Evolutionary conservation across 2,888 invertebrate species (phyloP), one percentile per base, ranked within the genome.

Genomic region (Chrysopilus asiliformis): DNA sequence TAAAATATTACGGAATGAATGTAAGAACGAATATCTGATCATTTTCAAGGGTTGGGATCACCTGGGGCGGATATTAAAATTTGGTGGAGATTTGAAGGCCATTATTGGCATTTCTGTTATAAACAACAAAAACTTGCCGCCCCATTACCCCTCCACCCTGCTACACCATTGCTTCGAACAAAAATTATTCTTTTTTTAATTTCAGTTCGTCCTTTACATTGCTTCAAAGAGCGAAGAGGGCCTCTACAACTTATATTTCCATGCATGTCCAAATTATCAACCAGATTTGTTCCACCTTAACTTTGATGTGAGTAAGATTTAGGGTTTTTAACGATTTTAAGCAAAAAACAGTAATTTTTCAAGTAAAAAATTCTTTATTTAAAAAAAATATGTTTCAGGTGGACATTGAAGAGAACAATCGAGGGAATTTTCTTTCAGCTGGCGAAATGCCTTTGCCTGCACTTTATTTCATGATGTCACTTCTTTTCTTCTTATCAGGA

Each of bases 371-470:
- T n/a, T 4, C n/a, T 30, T 14, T 9, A 14, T 36, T 16, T 32
- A 12, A 32, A 7, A n/a, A 12, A 7, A 30, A 15, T 12, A 15
- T 10, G 5, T 50, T 55, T 4, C 57, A 90, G 87, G 73, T 93
- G 45, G 76, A 82, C 57, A 83, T 97, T 44, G 80, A 79, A 47
- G 91, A 93, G 58, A 82, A 79, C 51, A 89, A 91, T 54, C 71
- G 71, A 34, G 76, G 77, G 22, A 93, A 86, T 58, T 95, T 77
- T 53, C 64, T 97, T 22, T 93, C 94, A 2, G 95, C 94, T 1
- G 95, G 95, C 1, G 91, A 95, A 64, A 91, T 95, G 77, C 94
- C 94, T 0, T 66, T 95, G 20, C 97, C 97, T 0, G 77, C 82
- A 0, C 64, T 98, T 2, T 97, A 91, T 63, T 85, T 87, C 50